Evolutionary conservation across 1,140 invertebrate genomes (phyloP).

Genomic region (Medauroidea extradentata): DNA sequence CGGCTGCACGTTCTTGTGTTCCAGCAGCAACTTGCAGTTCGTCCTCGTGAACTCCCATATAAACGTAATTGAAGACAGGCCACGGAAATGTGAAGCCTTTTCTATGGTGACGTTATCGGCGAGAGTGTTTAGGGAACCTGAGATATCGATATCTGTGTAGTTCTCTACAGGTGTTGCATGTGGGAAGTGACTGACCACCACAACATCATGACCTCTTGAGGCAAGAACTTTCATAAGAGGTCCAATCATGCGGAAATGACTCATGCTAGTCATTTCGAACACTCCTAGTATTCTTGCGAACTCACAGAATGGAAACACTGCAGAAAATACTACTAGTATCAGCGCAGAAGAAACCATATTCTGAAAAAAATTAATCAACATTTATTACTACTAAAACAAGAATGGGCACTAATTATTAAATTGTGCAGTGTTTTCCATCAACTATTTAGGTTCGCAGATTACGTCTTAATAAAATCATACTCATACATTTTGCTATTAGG

Average conservation of each 20-base stretch:
- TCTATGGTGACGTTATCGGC: neutral
- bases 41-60: neutral
- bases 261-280: conserved; percentile 20
- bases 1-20: neutral
- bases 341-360: too few species aligned
- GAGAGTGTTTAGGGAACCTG: neutral
- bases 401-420: too few species aligned
- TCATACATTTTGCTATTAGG: too few species aligned
- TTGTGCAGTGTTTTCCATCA: too few species aligned
- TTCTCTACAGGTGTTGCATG: conserved; percentile 30
- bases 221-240: conserved; percentile 43
- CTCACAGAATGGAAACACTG: too few species aligned
- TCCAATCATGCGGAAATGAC: conserved; percentile 45
- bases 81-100: neutral
- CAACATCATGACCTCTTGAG: conserved; percentile 41
- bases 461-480: too few species aligned
- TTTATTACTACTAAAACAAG: too few species aligned
- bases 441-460: too few species aligned
- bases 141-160: conserved; percentile 14
- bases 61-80: neutral
- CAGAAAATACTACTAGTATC: too few species aligned
- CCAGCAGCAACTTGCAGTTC: neutral
- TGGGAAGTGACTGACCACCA: conserved; percentile 43
- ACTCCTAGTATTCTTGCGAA: conserved; percentile 9
- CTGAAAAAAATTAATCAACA: too few species aligned